Evolutionary conservation across 2,797 vertebrate genomes (phyloP), one percentile per base, ranked within the genome.

Genomic region (Pseudochirops cupreus): DNA sequence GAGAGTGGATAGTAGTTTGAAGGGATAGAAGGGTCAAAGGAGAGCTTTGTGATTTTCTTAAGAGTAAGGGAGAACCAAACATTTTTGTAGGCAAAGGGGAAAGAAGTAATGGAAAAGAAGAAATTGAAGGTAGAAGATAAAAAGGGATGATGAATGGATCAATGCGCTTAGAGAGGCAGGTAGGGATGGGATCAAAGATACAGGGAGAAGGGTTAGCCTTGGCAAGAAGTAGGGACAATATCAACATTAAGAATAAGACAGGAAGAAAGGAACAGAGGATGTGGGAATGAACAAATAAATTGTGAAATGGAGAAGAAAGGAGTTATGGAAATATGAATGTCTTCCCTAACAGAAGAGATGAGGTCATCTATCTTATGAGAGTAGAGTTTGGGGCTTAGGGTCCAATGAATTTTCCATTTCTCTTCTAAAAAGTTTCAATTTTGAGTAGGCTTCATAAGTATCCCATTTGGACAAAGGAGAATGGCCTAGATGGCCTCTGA

Each of bases 381-480:
- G 39, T 50, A 56, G 58, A 74, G 26, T 33, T 57, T n/a, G 31
- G 91, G 59, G 58, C 54, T 33, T 56, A 16, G 26, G 91, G 74
- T 96, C 29, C 46, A 58, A 59, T 56, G 26, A 50, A 92, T 87
- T n/a, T 92, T 67, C 56, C 11, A 46, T 29, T 14, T 91, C 92
- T 89, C 93, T 93, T 52, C 90, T 50, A 16, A 93, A 29, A 82
- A 56, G 55, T 54, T 95, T 2, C 39, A 28, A n/a, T 94, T 24
- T 11, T 52, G 91, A 95, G 52, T 62, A 54, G 39, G 11, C 39
- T 82, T 82, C 67, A 24, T 7, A 53, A 94, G 93, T 58, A 94
- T 91, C 92, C 52, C n/a, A 74, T 74, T n/a, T 92, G 52, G 89
- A 94, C 55, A 95, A 82, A 95, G 91, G 1, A 93, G 28, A 52